A percentile compares a stretch with the other conserved stretches of the same genome.
Evolutionary conservation across 2,888 invertebrate genomes (phyloP).

Genomic region (Scaptomyza cyrtandrae): DNA sequence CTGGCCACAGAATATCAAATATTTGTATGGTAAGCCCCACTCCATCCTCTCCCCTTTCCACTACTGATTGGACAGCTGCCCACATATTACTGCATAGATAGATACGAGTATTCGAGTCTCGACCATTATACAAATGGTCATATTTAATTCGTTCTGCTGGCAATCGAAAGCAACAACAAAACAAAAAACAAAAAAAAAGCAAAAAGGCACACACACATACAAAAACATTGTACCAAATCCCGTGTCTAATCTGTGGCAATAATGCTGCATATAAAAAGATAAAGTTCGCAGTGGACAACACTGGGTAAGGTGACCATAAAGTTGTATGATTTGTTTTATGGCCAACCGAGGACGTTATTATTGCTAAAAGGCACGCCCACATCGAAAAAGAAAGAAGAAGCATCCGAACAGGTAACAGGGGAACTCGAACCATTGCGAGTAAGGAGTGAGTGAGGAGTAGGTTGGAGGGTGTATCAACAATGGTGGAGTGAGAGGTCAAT

Average conservation of each 20-base stretch:
- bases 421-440: slow-evolving; percentile 12
- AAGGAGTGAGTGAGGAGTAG: background rate
- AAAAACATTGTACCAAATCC: slow-evolving; percentile 67
- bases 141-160: slow-evolving; percentile 81
- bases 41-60: slow-evolving; percentile 5
- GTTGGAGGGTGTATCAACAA: background rate
- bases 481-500: slow-evolving; percentile 63
- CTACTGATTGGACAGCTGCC: slow-evolving; percentile 22
- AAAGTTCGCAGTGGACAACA: slow-evolving; percentile 73
- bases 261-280: slow-evolving; percentile 81
- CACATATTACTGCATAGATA: slow-evolving; percentile 36
- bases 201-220: slow-evolving; percentile 24
- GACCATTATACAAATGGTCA: slow-evolving; percentile 79
- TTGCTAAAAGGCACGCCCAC: slow-evolving; percentile 77
- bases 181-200: slow-evolving; percentile 22
- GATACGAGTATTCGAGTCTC: slow-evolving; percentile 43
- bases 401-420: slow-evolving; percentile 45
- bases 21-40: slow-evolving; percentile 13
- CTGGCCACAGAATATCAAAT: slow-evolving; percentile 51
- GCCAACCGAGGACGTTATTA: slow-evolving; percentile 79
- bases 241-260: slow-evolving; percentile 82
- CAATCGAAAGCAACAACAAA: slow-evolving; percentile 51
- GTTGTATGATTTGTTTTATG: slow-evolving; percentile 82
- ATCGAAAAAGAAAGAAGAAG: slow-evolving; percentile 11
- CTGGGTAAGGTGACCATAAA: slow-evolving; percentile 75